phyloP scores from a whole-genome alignment of 2,113 vertebrate species.

The Pogonocichla stellata region DNA sequence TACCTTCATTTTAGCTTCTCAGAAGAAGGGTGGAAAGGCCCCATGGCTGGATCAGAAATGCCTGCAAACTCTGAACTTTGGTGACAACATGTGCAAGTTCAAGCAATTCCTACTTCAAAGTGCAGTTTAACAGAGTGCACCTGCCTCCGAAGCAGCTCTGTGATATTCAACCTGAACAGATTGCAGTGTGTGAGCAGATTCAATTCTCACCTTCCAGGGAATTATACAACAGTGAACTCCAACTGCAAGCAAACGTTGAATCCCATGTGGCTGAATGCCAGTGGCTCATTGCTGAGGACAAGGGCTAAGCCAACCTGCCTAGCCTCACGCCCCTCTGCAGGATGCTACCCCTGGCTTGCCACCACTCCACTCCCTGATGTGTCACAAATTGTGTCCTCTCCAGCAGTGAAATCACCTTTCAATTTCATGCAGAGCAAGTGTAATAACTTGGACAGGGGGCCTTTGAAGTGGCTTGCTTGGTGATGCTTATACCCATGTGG shows the following conservation, averaged over 20 bases:
- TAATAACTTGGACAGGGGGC: not conserved
- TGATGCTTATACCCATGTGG: not conserved
- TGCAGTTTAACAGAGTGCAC: not conserved
- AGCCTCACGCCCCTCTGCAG: not conserved
- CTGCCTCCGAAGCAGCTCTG: not conserved
- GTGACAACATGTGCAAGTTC: not conserved
- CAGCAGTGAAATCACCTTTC: slow-evolving; percentile 6
- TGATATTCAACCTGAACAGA: not conserved
- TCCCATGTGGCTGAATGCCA: not conserved
- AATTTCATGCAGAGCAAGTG: slow-evolving; percentile 2
- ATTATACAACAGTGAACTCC: not conserved
- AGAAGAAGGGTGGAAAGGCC: not conserved
- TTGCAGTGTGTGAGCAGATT: not conserved
- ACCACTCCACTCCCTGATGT: not conserved
- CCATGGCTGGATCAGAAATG: not conserved
- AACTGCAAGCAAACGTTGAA: not conserved
- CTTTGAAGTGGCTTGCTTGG: not conserved
- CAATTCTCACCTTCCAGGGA: not conserved
- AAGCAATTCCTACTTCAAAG: not conserved
- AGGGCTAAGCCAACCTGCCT: not conserved
- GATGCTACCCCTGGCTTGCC: not conserved
- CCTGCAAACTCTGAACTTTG: not conserved
- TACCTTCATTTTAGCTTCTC: not conserved
- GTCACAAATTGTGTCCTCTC: not conserved
- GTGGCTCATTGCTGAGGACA: not conserved